Percentiles rank a stretch among this genome's conserved stretches.
Conservation (phyloP, 2,888 invertebrate species). For the Lamellibrachia columna region DNA sequence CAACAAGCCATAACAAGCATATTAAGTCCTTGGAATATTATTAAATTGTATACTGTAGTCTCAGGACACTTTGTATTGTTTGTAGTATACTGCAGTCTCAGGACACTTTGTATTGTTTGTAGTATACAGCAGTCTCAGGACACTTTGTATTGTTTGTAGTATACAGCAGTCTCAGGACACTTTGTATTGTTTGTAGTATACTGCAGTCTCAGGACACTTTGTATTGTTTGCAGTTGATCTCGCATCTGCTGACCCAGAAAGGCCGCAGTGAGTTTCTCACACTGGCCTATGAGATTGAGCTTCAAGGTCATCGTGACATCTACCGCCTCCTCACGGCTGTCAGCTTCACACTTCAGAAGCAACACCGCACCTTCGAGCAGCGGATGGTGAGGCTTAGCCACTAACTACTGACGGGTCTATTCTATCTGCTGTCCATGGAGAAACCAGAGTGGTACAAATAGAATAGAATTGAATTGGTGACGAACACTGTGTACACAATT, state of each 20-base stretch:
- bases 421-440: not conserved
- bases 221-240: conserved; percentile 49
- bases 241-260: conserved; percentile 54
- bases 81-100: conserved; percentile 40
- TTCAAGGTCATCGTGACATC: conserved; percentile 50
- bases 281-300: conserved; percentile 59
- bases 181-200: conserved; percentile 40
- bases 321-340: conserved; percentile 55
- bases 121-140: conserved; percentile 39
- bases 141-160: conserved; percentile 40
- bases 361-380: conserved; percentile 45
- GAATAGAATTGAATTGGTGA: too few relatives aligned
- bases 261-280: conserved; percentile 61
- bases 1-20: too few relatives aligned
- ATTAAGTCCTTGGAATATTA: too few relatives aligned
- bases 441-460: too few relatives aligned
- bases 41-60: not conserved
- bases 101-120: not conserved
- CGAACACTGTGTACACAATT: too few relatives aligned
- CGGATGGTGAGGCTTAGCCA: conserved; percentile 52
- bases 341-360: conserved; percentile 41
- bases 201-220: not conserved
- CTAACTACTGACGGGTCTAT: not conserved
- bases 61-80: not conserved
- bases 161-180: not conserved